Evolutionary conservation across 2,113 vertebrate genomes (phyloP), one percentile per base, ranked within the genome.

Genomic region (Phainopepla nitens): DNA sequence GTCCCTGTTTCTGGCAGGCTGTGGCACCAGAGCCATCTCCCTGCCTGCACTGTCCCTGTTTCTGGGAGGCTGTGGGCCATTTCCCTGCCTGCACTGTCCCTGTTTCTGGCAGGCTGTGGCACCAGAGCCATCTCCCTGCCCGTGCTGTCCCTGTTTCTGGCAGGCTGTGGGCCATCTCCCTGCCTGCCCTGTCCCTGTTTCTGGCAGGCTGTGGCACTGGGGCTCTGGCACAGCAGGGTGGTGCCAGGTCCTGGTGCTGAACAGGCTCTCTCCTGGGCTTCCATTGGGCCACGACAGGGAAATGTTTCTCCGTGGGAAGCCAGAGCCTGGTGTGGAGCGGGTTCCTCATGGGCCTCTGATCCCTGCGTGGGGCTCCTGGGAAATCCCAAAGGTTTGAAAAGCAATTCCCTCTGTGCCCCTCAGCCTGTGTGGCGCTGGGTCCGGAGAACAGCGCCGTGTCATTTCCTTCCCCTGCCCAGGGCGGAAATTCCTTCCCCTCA

Each of bases 401-500:
- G 9, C 56, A 36, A 4, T 3, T 5, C 35, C 45, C 24, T 50
- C 5, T 33, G 42, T 71, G 33, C 56, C 57, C 44, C 77, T 56
- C 8, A 35, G 70, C 19, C 23, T 1, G 18, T 1, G 9, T 13
- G 16, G 42, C 19, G 35, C 10, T 31, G 58, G 47, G 21, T 9
- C 25, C 3, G 5, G 49, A 49, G 83, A 83, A 13, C 68, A 6
- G 68, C 25, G 0, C n/a, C 0, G 14, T 41, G 53, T 78, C 69
- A 11, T 87, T 95, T 96, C 95, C 95, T 96, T 93, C 89, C 91
- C 44, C 16, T 45, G 45, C 69, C 69, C 5, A 0, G n/a, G 16
- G 89, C 4, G 61, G 94, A 91, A 91, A 92, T 95, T 84, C 94
- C 77, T 91, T 23, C 76, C 44, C 64, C 68, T 86, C 89, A 7